A percentile compares a stretch with the other conserved stretches of the same genome.
phyloP scores from a whole-genome alignment of 2,888 invertebrate genomes.

The Lobophora halterata region DNA sequence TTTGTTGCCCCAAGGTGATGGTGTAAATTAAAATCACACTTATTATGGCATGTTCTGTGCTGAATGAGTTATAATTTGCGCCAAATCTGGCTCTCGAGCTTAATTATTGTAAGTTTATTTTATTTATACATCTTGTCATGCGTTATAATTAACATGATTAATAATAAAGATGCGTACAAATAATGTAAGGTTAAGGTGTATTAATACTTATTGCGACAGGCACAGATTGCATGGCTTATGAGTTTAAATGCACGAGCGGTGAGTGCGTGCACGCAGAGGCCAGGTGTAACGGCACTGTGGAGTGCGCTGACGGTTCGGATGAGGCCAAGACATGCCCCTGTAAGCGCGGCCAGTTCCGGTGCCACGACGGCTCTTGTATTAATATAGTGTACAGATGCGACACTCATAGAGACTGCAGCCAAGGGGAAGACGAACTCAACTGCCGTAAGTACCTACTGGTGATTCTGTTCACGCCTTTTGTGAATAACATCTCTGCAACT shows the following conservation, averaged over 20 bases:
- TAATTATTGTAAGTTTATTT: too few relatives aligned
- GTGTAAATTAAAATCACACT: too few relatives aligned
- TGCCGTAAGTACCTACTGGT: slow-evolving; percentile 67
- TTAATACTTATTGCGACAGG: slow-evolving; percentile 69
- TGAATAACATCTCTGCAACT: slow-evolving; percentile 23
- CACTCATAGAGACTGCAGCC: slow-evolving; percentile 77
- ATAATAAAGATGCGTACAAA: too few relatives aligned
- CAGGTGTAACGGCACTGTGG: slow-evolving; percentile 74
- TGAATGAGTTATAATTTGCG: too few relatives aligned
- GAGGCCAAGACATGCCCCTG: slow-evolving; percentile 66
- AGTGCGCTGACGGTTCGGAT: slow-evolving; percentile 77
- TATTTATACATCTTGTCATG: too few relatives aligned
- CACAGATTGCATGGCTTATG: slow-evolving; percentile 76
- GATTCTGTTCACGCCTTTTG: slow-evolving; percentile 20
- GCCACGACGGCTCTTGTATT: slow-evolving; percentile 85
- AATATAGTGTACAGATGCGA: slow-evolving; percentile 83
- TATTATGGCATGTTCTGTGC: too few relatives aligned
- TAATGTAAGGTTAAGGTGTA: slow-evolving; percentile 60
- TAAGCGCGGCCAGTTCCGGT: slow-evolving; percentile 76
- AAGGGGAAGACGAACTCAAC: slow-evolving; percentile 82
- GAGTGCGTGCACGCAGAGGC: slow-evolving; percentile 79
- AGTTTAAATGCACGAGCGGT: slow-evolving; percentile 84
- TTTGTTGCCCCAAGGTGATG: slow-evolving; percentile 8
- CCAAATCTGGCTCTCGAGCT: too few relatives aligned
- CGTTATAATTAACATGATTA: too few relatives aligned